Evolutionary conservation across 2,113 vertebrate species (phyloP), one percentile per base, ranked within the genome.

Genomic region (Indri indri): DNA sequence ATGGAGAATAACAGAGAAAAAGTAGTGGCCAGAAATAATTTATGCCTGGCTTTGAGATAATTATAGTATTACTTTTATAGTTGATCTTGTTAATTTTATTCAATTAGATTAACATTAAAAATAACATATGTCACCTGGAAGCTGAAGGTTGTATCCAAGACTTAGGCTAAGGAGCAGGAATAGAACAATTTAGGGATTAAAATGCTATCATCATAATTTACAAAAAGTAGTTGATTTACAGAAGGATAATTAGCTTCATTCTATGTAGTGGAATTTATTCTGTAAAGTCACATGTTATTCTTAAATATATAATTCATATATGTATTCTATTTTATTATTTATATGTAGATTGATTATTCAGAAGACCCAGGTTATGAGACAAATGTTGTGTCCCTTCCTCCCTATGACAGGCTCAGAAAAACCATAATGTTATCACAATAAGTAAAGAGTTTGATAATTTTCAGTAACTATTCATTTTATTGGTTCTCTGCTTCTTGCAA

Each of bases 101-200:
- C 13, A 79, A 47, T 80, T 91, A 96, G 63, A 50, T 81, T 50
- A 82, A 82, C 32, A 54, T 83, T 90, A 66, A 89, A 89, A 94
- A 86, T 70, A 95, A 86, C 22, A 83, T 11, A 80, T 20, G 71
- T 68, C 25, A 68, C 32, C 37, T 82, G 70, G 95, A 96, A 94
- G 59, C 50, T 93, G 59, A 88, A 88, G 42, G 66, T 59, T 90
- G 5, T 68, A 40, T 34, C 42, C 23, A 63, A 89, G 54, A 63
- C 40, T 81, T 47, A 79, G 54, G 70, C 25, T 79, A 73, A 91
- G 52, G 66, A 47, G 16, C 17, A 94, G 40, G 57, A 90, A 86
- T 20, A 91, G 92, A 81, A 85, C 12, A 82, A 87, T 95, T 95
- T 88, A 94, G 18, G 11, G 32, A 18, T 95, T 87, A 92, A 97